Evolutionary conservation across 2,113 vertebrate genomes (phyloP).

Genomic region (Puntigrus tetrazona): DNA sequence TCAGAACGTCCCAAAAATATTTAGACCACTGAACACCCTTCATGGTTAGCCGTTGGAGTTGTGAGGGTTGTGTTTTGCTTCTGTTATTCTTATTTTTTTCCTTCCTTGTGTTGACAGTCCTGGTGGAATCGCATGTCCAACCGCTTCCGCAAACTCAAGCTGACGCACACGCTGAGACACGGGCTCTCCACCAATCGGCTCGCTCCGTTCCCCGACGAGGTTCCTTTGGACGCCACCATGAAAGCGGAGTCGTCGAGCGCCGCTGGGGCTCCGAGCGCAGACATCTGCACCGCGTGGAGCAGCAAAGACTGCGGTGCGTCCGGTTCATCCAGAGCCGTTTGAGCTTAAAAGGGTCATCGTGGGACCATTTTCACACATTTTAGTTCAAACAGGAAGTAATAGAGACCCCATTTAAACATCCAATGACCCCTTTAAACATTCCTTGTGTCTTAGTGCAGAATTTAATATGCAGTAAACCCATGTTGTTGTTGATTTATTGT

Average conservation of each 20-base stretch:
- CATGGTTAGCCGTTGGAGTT: not conserved
- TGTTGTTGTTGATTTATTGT: conserved; percentile 53
- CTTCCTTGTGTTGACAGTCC: conserved; percentile 74
- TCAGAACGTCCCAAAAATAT: too few relatives aligned
- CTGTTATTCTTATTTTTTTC: not conserved
- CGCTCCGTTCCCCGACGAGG: conserved; percentile 83
- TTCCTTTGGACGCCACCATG: conserved; percentile 85
- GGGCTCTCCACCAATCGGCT: conserved; percentile 87
- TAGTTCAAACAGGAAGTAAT: too few relatives aligned
- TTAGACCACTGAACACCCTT: too few relatives aligned
- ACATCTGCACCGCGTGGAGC: conserved; percentile 72
- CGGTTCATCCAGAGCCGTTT: not conserved
- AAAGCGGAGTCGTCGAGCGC: conserved; percentile 64
- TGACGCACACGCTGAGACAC: conserved; percentile 91
- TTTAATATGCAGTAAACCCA: not conserved
- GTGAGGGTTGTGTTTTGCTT: too few relatives aligned
- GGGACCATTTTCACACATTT: too few relatives aligned
- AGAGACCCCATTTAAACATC: too few relatives aligned
- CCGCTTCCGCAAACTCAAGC: conserved; percentile 91
- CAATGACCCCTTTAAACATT: too few relatives aligned
- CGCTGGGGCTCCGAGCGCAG: conserved; percentile 59
- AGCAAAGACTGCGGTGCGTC: conserved; percentile 80
- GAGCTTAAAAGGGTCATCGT: too few relatives aligned
- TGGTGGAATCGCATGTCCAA: conserved; percentile 99
- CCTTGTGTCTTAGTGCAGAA: not conserved